Percentiles rank a stretch among this genome's conserved stretches.
phyloP scores from a whole-genome alignment of 2,888 invertebrate genomes.

The Thymelicus lineola region DNA sequence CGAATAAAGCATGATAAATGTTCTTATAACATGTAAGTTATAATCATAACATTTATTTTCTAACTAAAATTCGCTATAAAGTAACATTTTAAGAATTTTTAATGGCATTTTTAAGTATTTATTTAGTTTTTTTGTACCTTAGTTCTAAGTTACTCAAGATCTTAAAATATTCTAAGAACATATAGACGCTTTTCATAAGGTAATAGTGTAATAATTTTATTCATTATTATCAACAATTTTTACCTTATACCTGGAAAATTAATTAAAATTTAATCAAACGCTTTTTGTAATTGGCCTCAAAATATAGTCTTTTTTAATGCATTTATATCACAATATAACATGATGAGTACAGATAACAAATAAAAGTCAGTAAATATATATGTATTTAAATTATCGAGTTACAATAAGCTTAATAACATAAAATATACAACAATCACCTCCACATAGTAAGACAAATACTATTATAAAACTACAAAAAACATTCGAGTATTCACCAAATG shows the following conservation, averaged over 20 bases:
- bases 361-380: conserved; percentile 34
- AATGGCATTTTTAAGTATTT: neutral
- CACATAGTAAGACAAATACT: conserved; percentile 32
- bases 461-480: conserved; percentile 45
- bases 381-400: conserved; percentile 8
- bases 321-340: conserved; percentile 11
- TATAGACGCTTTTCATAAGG: too few relatives aligned
- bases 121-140: neutral
- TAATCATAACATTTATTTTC: neutral
- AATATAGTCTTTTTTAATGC: neutral
- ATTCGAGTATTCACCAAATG: conserved; percentile 63
- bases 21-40: neutral
- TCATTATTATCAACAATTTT: too few relatives aligned
- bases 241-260: neutral
- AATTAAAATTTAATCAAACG: neutral
- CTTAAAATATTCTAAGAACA: too few relatives aligned
- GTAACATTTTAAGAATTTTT: neutral
- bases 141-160: too few relatives aligned
- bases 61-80: neutral
- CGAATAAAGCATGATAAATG: neutral
- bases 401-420: conserved; percentile 12
- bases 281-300: neutral
- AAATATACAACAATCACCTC: conserved; percentile 17
- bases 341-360: conserved; percentile 1
- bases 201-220: too few relatives aligned